phyloP scores from a whole-genome alignment of 2,888 invertebrate species.

The Eupithecia centaureata region DNA sequence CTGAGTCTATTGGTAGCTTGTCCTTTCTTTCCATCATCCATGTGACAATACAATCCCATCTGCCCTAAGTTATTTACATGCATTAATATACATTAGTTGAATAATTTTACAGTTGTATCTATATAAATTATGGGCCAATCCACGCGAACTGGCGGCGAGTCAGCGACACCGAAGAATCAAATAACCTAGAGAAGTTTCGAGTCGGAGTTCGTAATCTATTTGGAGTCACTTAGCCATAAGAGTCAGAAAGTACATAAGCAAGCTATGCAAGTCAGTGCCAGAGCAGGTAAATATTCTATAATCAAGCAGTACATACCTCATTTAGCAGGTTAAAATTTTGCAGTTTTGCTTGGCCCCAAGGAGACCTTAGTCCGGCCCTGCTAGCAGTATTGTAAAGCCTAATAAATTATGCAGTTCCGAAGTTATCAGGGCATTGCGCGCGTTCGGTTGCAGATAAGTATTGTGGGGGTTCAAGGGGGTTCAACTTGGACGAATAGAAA shows the following conservation, averaged over 20 bases:
- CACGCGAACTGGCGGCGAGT: too few species aligned
- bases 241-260: not conserved
- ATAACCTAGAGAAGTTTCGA: not conserved
- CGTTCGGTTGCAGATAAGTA: slow-evolving; percentile 10
- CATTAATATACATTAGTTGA: too few species aligned
- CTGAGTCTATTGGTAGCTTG: not conserved
- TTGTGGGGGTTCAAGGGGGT: slow-evolving; percentile 6
- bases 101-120: too few species aligned
- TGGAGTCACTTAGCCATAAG: not conserved
- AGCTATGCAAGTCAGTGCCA: not conserved
- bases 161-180: not conserved
- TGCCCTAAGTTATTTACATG: not conserved
- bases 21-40: not conserved
- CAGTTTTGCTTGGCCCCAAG: not conserved
- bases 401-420: slow-evolving; percentile 52
- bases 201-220: too few species aligned
- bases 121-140: too few species aligned
- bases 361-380: not conserved
- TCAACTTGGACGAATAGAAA: slow-evolving; percentile 5
- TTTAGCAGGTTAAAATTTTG: not conserved
- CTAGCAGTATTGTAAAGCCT: slow-evolving; percentile 36
- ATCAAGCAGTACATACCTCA: not conserved
- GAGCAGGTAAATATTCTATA: not conserved
- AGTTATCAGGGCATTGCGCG: slow-evolving; percentile 39
- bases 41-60: not conserved